Evolutionary conservation across 2,113 vertebrate genomes (phyloP).

Genomic region (Genyomyrus donnyi): DNA sequence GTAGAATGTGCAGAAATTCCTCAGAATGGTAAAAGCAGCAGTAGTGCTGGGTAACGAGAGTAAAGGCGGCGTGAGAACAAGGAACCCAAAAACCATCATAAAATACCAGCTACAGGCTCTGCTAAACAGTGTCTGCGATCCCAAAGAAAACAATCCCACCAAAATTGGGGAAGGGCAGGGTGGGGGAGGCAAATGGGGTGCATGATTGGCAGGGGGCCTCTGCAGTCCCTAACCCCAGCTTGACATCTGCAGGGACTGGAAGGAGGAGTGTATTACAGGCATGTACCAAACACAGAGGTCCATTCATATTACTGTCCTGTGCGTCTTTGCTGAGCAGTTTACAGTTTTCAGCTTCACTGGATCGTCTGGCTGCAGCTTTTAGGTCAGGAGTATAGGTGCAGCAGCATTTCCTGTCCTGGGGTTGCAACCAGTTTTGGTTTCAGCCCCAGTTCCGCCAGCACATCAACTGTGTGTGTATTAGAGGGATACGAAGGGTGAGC

Average conservation of each 20-base stretch:
- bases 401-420: background rate
- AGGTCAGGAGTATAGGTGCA: background rate
- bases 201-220: conserved; percentile 14
- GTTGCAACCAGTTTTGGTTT: background rate
- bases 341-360: background rate
- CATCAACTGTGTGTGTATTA: background rate
- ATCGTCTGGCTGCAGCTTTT: background rate
- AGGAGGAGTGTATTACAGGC: background rate
- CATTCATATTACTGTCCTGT: background rate
- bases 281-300: background rate
- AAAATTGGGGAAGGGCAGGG: background rate
- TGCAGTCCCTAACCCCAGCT: background rate
- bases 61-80: conserved; percentile 33
- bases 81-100: conserved; percentile 36
- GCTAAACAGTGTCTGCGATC: conserved; percentile 17
- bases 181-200: background rate
- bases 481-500: background rate
- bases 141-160: conserved; percentile 32
- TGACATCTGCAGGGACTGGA: background rate
- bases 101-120: conserved; percentile 38
- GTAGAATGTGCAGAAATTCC: conserved; percentile 27
- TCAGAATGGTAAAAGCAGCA: conserved; percentile 35
- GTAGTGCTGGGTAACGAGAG: background rate
- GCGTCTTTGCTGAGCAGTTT: background rate
- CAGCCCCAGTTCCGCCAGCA: background rate